phyloP scores from a whole-genome alignment of 2,113 vertebrate genomes.

The Colaptes auratus region DNA sequence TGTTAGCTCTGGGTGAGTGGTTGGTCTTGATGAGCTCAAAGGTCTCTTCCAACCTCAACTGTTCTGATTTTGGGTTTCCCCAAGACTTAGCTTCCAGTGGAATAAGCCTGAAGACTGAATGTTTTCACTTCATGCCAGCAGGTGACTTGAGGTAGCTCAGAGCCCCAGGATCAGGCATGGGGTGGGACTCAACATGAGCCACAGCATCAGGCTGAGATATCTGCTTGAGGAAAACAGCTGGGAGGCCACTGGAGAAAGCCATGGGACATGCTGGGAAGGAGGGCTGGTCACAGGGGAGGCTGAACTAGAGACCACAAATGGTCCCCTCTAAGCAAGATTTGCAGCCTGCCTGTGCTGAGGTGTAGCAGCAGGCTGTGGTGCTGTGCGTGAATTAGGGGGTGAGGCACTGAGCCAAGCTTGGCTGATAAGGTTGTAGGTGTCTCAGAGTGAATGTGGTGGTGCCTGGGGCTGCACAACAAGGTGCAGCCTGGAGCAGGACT shows the following conservation, averaged over 20 bases:
- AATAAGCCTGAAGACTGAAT: too few species aligned
- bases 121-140: too few species aligned
- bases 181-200: neutral
- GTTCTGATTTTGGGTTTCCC: too few species aligned
- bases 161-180: neutral
- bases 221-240: neutral
- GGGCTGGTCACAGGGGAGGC: neutral
- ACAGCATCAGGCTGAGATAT: neutral
- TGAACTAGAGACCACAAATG: neutral
- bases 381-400: fast-evolving
- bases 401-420: neutral
- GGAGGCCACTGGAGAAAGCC: neutral
- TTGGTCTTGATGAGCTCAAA: too few species aligned
- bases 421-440: neutral
- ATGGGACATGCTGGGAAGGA: neutral
- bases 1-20: too few species aligned
- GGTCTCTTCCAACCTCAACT: too few species aligned
- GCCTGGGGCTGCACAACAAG: neutral
- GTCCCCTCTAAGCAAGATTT: neutral
- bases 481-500: neutral
- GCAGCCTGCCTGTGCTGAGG: neutral
- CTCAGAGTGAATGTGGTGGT: neutral
- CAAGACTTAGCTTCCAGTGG: too few species aligned
- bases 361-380: neutral
- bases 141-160: too few species aligned